phyloP scores from a whole-genome alignment of 1,140 invertebrate genomes.

The Heterodera carotae region DNA sequence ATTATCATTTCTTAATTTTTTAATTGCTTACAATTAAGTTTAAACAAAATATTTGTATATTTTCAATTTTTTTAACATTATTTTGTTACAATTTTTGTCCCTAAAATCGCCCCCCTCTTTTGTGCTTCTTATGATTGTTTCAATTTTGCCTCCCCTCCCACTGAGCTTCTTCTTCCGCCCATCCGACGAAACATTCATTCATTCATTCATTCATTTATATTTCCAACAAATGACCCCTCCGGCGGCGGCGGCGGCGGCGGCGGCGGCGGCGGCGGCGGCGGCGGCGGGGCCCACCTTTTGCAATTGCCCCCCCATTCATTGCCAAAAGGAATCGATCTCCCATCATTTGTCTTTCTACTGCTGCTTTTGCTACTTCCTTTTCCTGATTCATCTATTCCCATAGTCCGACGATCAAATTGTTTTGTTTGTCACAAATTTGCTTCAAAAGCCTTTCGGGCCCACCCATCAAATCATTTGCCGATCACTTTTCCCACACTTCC shows the following conservation, averaged over 20 bases:
- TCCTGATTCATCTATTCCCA: neutral
- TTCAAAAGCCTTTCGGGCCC: neutral
- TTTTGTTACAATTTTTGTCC: no score
- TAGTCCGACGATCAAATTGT: neutral
- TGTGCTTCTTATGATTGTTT: neutral
- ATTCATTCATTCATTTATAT: neutral
- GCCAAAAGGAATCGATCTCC: neutral
- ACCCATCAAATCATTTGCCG: neutral
- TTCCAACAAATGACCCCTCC: neutral
- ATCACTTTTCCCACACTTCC: no score
- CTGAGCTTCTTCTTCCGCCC: no score
- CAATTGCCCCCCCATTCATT: neutral
- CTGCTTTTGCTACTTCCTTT: neutral
- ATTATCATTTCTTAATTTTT: no score
- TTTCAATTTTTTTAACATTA: no score
- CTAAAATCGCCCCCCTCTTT: neutral
- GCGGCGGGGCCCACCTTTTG: neutral
- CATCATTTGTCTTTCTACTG: neutral
- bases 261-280: no score
- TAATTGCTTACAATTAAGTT: no score
- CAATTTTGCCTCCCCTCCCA: neutral
- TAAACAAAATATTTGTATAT: no score
- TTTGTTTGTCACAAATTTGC: neutral
- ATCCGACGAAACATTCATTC: neutral
- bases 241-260: no score